Evolutionary conservation across 2,888 invertebrate species (phyloP).

Genomic region (Harpalus rufipes): DNA sequence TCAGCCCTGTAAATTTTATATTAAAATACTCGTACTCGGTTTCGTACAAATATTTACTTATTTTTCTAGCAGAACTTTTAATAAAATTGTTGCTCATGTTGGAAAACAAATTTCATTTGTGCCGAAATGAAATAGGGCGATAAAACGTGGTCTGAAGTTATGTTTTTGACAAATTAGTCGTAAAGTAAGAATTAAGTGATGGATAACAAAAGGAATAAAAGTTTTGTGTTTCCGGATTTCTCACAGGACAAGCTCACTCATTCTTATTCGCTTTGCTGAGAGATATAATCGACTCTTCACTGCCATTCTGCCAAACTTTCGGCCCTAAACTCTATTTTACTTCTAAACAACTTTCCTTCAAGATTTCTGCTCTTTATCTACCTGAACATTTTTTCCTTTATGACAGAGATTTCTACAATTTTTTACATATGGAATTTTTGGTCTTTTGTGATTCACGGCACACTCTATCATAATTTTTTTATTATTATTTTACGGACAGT

Average conservation of each 20-base stretch:
- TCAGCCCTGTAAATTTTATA: not conserved
- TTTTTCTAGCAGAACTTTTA: not conserved
- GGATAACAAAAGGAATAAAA: conserved; percentile 43
- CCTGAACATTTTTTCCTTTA: conserved; percentile 38
- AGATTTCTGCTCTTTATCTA: conserved; percentile 28
- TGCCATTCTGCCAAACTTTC: conserved; percentile 40
- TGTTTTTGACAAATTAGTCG: conserved; percentile 39
- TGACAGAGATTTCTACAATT: conserved; percentile 27
- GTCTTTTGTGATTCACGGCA: not conserved
- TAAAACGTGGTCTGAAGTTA: not conserved
- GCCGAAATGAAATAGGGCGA: too few relatives aligned
- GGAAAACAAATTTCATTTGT: not conserved
- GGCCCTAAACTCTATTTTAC: conserved; percentile 43
- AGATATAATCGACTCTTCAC: conserved; percentile 43
- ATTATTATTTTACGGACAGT: not conserved
- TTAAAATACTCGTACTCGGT: not conserved
- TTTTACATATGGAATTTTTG: not conserved
- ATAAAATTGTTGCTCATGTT: not conserved
- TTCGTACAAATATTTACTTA: not conserved
- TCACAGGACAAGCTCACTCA: conserved; percentile 17
- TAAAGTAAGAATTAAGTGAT: conserved; percentile 33
- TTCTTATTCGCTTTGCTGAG: conserved; percentile 41
- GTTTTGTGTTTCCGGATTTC: conserved; percentile 17
- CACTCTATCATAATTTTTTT: not conserved
- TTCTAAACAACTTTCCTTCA: conserved; percentile 36